Base-by-base conservation (phyloP, 2,113 vertebrate species). In the Xyrauchen texanus region DNA sequence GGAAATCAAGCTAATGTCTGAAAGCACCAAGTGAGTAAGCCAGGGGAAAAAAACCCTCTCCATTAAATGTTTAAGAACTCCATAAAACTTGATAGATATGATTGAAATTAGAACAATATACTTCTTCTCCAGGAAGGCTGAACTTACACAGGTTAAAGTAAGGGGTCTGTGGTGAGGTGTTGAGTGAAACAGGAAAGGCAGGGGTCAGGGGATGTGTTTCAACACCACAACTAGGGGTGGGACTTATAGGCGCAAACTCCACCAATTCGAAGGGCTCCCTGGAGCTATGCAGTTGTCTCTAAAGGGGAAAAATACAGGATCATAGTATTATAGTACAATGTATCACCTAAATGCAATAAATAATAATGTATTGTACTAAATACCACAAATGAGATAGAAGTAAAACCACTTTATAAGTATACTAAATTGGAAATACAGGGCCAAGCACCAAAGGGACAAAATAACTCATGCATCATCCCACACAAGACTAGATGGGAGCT, bases 251-350 rank as follows among this genome's bases (percentile, higher is more conserved):
- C 11, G 91, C 83, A 45, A 90, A 82, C 12, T 95, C 94, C 44
- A 89, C 87, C 72, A 96, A 95, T 82, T 97, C 95, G 0, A 97
- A 98, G 11, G 94, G 95, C 78, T 98, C 97, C 76, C 93, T 93
- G 88, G 98, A 98, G 88, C 96, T 96, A 87, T 97, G 96, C 80
- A 96, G 91, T 45, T 91, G 90, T 81, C 93, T 94, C 97, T 98
- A 84, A 52, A 75, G 16, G 47, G 69, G 52, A 0, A 46, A 72
- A 74, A 78, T 10, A 83, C 4, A 61, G 9, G 44, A 13, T 63
- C 0, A 75, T 49, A 76, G 49, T 51, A 53, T 46, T 6, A 75
- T 7, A 45, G 34, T 61, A 77, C 65, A 82, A n/a, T 65, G 45
- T 52, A 55, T 75, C 72, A 71, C 76, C 1, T 34, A 34, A 34